phyloP scores from a whole-genome alignment of 1,140 invertebrate genomes.

The Holotrichia oblita region DNA sequence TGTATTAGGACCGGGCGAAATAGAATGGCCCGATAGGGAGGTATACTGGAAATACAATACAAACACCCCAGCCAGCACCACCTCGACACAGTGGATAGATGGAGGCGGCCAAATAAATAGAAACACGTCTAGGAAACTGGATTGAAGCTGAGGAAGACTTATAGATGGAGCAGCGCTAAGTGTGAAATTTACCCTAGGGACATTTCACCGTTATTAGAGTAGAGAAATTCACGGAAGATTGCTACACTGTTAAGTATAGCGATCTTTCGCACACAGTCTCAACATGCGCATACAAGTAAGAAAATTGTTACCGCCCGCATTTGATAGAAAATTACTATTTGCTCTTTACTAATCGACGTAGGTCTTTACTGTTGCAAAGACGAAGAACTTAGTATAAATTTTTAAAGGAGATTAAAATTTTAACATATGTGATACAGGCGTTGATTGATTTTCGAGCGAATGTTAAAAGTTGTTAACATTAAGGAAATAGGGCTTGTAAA shows the following conservation, averaged over 20 bases:
- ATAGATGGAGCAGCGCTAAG: slow-evolving; percentile 39
- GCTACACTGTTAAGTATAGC: background rate
- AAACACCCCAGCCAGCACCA: slow-evolving; percentile 33
- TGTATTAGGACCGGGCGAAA: slow-evolving; percentile 19
- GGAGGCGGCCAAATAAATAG: slow-evolving; percentile 49
- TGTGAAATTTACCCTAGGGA: slow-evolving; percentile 30
- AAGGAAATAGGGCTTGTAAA: no score
- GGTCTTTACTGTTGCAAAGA: no score
- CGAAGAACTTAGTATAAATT: no score
- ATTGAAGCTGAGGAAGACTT: slow-evolving; percentile 49
- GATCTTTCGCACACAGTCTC: background rate
- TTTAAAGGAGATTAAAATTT: no score
- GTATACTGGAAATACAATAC: slow-evolving; percentile 17
- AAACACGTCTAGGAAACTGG: slow-evolving; percentile 51
- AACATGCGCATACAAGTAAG: background rate
- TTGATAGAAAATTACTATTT: slow-evolving; percentile 19
- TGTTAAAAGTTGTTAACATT: no score
- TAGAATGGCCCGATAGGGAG: slow-evolving; percentile 5
- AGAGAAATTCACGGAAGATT: slow-evolving; percentile 7
- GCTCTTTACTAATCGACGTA: background rate
- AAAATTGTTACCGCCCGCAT: slow-evolving; percentile 16
- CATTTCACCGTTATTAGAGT: slow-evolving; percentile 1
- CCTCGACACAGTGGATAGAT: slow-evolving; percentile 46
- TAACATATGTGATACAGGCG: no score
- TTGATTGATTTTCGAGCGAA: no score